Evolutionary conservation across 2,113 vertebrate species (phyloP), one percentile per base, ranked within the genome.

Genomic region (Cyanoramphus novaezelandiae): DNA sequence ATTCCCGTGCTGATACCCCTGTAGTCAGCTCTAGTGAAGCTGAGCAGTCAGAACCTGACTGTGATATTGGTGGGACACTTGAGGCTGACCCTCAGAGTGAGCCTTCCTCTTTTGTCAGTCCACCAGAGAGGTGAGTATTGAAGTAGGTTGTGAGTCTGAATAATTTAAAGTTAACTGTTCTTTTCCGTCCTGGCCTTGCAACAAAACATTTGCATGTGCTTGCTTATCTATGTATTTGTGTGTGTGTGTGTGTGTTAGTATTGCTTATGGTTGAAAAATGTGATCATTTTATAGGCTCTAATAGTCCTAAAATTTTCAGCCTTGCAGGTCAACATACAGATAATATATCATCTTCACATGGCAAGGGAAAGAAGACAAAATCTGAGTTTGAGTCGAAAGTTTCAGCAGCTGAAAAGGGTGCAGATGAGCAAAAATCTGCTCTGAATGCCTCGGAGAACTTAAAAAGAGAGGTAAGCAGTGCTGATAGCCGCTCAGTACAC

Each of bases 1-100:
- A 98, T 98, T 98, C 98, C 98, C 98, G 95, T 98, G 98, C 98
- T 98, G 98, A 98, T 98, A 95, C 94, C 97, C 98, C 98, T 96
- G 80, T 98, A 98, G 98, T 98, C 98, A 98, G 97, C 97, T 98
- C 98, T 98, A 92, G 76, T 95, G 98, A 98, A 92, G 92, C 96
- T 77, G 99, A 98, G 96, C 98, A 98, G 39, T 95, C 98, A 95
- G 98, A 98, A 90, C 94, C 97, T 98, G 98, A 99, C 97, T 99
- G 99, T 97, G 98, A 98, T 97, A 98, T 98, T 98, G 98, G 98
- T 97, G 98, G 98, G 97, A 95, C 98, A 97, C 97, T 98, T 95
- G 98, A 98, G 97, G 97, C 97, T 95, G 98, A 97, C 93, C 96
- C 97, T 98, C 97, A 98, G 96, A 97, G 97, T 97, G 98, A 99